These are phyloP conservation scores for Avahi laniger DNA, from an alignment of 2,797 vertebrate species.

Conservation along the genomic window DNA sequence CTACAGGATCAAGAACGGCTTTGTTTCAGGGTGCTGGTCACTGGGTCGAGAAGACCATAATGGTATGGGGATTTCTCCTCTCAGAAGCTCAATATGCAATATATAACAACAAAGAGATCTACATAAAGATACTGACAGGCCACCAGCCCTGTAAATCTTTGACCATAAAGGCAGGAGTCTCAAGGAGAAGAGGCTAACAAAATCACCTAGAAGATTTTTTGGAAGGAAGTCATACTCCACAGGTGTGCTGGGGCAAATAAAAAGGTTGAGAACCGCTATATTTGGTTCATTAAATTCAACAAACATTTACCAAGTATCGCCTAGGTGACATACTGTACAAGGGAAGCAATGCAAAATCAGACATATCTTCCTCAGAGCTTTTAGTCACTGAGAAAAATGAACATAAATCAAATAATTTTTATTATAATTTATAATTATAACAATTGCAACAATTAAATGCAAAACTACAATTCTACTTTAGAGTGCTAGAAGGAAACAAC, in stretches of 20 bases:
- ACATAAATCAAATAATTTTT: not conserved
- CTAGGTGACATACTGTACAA: not conserved
- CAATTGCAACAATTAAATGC: not conserved
- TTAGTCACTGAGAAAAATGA: not conserved
- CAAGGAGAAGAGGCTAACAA: not conserved
- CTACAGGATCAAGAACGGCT: not conserved
- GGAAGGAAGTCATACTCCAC: not conserved
- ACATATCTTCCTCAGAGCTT: not conserved
- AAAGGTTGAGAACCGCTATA: not conserved
- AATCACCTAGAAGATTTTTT: not conserved
- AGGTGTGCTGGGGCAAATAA: not conserved
- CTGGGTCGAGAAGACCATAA: not conserved
- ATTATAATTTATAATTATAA: not conserved
- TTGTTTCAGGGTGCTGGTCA: not conserved
- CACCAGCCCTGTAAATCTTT: not conserved
- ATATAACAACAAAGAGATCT: not conserved
- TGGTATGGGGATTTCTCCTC: not conserved
- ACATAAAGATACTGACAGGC: not conserved
- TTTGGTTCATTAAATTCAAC: not conserved
- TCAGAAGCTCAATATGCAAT: not conserved
- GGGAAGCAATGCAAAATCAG: not conserved
- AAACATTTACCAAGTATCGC: not conserved
- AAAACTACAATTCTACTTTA: not conserved
- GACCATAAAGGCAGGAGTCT: not conserved
- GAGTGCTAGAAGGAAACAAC: not conserved